Percentiles rank a stretch among this genome's conserved stretches.
phyloP scores from a whole-genome alignment of 1,140 invertebrate genomes.

The Drosophila nannoptera region DNA sequence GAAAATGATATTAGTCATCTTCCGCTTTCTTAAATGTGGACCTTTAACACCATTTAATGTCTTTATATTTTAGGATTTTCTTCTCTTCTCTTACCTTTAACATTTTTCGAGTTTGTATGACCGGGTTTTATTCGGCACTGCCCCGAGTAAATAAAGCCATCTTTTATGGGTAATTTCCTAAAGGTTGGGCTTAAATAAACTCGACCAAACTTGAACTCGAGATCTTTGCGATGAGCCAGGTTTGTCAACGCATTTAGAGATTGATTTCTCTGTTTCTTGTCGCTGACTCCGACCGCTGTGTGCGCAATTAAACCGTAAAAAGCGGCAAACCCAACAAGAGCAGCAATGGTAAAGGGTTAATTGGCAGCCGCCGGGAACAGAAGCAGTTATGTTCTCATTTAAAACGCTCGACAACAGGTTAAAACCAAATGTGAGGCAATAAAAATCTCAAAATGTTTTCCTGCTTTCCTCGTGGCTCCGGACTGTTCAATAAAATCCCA shows the following conservation, averaged over 20 bases:
- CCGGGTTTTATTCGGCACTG: constrained; percentile 10
- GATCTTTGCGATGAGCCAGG: constrained; percentile 29
- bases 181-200: constrained; percentile 62
- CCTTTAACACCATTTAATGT: not conserved
- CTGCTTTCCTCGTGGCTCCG: constrained; percentile 23
- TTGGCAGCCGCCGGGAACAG: constrained; percentile 60
- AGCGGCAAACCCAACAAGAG: constrained; percentile 39
- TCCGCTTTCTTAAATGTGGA: constrained; percentile 56
- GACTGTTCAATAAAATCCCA: constrained; percentile 32
- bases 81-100: constrained; percentile 36
- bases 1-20: constrained; percentile 19
- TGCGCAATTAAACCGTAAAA: constrained; percentile 69
- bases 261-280: constrained; percentile 71
- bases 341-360: constrained; percentile 58
- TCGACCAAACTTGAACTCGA: constrained; percentile 33
- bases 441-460: constrained; percentile 70
- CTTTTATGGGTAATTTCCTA: constrained; percentile 77
- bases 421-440: constrained; percentile 58
- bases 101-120: constrained; percentile 22
- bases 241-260: constrained; percentile 71
- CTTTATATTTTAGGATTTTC: constrained; percentile 37
- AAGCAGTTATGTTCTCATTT: constrained; percentile 78
- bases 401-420: constrained; percentile 72
- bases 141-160: constrained; percentile 69
- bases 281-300: constrained; percentile 29